Evolutionary conservation across 2,888 invertebrate species (phyloP), one percentile per base, ranked within the genome.

Genomic region (Limnephilus auricula): DNA sequence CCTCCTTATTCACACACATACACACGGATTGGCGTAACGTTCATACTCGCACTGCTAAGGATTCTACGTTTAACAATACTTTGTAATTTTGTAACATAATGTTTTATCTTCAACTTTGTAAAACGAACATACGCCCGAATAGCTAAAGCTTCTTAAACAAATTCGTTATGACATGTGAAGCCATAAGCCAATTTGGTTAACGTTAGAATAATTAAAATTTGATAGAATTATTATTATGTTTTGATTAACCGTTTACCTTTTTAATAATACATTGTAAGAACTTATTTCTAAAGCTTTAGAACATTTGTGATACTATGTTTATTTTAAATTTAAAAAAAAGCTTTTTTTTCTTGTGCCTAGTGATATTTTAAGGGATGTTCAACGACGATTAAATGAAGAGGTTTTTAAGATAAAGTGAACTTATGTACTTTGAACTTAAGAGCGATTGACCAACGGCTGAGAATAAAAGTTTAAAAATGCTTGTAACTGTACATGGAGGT

Each of bases 51-150:
- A 82, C 32, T 82, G 31, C 18, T 82, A 82, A 31, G 31, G 80
- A 34, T n/a, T 37, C 84, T 84, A 65, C 25, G 84, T 37, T 40
- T 84, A 84, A 30, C 45, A 50, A 86, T 86, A 86, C 86, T 86
- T 86, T 50, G 50, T 50, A 45, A 86, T 65, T 86, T 86, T 50
- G 50, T 50, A 45, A 86, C 45, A 32, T n/a, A 45, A 50, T 31
- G 86, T 86, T 86, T 86, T 86, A 86, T 86, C 86, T 86, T 86
- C 50, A 50, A n/a, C 30, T 45, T 86, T 86, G 50, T 86, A 5
- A 50, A 40, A 86, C 45, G 30, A 31, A 50, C 50, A 50, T 34
- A 50, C 86, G 45, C 50, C 30, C 30, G 32, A 30, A 86, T 31
- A 34, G 18, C 9, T 50, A 37, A 50, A 86, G 31, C 86, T 45